Base-by-base conservation (phyloP, 2,888 invertebrate genomes). In the Papilio protenor region DNA sequence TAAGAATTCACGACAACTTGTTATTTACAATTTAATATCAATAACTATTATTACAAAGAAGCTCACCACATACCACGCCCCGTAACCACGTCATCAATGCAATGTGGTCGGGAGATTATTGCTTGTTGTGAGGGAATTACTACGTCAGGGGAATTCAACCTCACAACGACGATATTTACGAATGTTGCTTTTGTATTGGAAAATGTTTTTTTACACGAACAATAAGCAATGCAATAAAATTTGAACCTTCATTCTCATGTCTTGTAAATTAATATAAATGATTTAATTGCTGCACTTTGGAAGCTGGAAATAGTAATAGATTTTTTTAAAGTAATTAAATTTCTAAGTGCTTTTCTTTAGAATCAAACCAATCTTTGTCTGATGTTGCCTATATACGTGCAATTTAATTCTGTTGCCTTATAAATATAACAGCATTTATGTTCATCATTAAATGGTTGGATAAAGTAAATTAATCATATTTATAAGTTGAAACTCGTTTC, bases 401-500 rank as follows among this genome's bases (percentile, higher is more conserved):
- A 14, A 40, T 40, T 40, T 40, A 40, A 40, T 40, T 40, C 40
- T 40, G 40, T 33, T 33, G 33, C 4, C 3, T 33, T 33, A 33
- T 5, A 16, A 52, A 2, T 52, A 1, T 5, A 12, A 52, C 14
- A 52, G 16, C 27, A 61, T 61, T 61, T 27, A 61, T 61, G 27
- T 61, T 27, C 33, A 61, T 71, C 49, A 75, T 70, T 74, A 70
- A 64, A 78, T 66, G 64, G 55, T 45, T 78, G 27, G 69, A 47
- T 71, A 72, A 64, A 55, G 55, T 55, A 72, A 78, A 64, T 72
- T 75, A 71, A 75, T 71, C 75, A 75, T 64, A 64, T 75, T 75
- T 49, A 72, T 52, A 75, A 71, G 64, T 64, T 71, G 55, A 71
- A 78, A 78, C 78, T 75, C 52, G 78, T 78, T 78, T 75, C 64